Base-by-base conservation (phyloP, 1,140 invertebrate genomes). In the Sweltsa coloradensis region DNA sequence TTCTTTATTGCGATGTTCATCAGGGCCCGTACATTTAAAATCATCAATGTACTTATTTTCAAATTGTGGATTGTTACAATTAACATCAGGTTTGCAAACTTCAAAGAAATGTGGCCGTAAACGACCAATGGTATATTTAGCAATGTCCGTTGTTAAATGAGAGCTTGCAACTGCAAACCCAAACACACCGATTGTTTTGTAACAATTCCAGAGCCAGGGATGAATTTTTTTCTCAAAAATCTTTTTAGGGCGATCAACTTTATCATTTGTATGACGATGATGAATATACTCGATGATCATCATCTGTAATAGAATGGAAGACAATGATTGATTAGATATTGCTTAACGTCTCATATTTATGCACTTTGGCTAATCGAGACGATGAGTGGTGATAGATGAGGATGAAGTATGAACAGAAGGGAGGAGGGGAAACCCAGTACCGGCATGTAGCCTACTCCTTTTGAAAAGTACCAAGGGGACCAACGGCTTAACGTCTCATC, bases 21-120 rank as follows among this genome's bases (percentile, higher is more conserved):
- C 59, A 51, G 66, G 55, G 7, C 71, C 72, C 3, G 59, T 62
- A 56, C 84, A 87, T 1, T 54, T 66, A 55, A 79, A 85, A 25
- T 77, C 55, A 39, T 70, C 69, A 34, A 84, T 78, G 56, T 85
- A 87, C 44, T 58, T 63, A 58, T 76, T 71, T 21, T 65, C 67
- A 60, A 80, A 76, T 19, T 60, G 60, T 0, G 67, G 50, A 25
- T 70, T 51, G 3, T 51, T 57, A 52, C 81, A 84, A 54, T 78
- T 63, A 36, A 83, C 63, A 31, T 71, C 61, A 0, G 83, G 84
- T 24, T 69, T 58, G 54, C 84, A 88, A 13, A 86, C 73, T 53
- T 73, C 71, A 51, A 92, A 76, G 66, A 97, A 97, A 67, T 97
- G 90, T 6, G 94, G 94, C 53, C 94, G 68, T 45, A 97, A 67